Conservation (phyloP, 2,113 vertebrate species). For the Scortum barcoo region DNA sequence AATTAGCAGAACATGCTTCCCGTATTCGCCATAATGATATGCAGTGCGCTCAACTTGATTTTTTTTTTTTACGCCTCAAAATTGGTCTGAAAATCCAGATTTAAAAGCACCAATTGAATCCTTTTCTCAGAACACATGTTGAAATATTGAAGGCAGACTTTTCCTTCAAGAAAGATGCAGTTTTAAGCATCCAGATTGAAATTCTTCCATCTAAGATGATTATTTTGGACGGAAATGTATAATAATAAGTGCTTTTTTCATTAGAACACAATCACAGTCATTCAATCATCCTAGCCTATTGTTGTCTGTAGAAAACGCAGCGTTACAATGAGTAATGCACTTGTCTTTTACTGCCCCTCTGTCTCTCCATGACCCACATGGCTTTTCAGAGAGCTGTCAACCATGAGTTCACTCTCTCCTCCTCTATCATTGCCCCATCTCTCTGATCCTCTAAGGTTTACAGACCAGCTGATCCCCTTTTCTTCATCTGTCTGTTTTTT, state of each 20-base stretch:
- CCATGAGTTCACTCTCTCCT: slow-evolving; percentile 48
- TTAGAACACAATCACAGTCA: slow-evolving; percentile 3
- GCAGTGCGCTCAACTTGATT: not conserved
- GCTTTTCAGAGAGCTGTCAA: slow-evolving; percentile 59
- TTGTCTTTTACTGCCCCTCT: slow-evolving; percentile 22
- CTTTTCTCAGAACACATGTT: not conserved
- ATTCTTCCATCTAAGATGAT: not conserved
- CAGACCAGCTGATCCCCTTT: slow-evolving; percentile 69
- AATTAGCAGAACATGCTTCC: slow-evolving; percentile 51
- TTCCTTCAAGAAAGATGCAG: not conserved
- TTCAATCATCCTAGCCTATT: slow-evolving; percentile 1
- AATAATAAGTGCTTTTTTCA: slow-evolving; percentile 6
- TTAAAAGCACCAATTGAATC: not conserved
- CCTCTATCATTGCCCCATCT: slow-evolving; percentile 39
- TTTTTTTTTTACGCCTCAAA: not conserved
- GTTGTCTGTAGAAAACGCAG: not conserved
- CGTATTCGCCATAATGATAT: slow-evolving; percentile 24
- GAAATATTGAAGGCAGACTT: not conserved
- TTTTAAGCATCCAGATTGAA: not conserved
- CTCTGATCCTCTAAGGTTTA: slow-evolving; percentile 45
- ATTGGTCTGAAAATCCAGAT: slow-evolving; percentile 1
- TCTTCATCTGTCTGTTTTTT: slow-evolving; percentile 49
- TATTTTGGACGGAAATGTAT: not conserved
- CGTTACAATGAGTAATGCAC: slow-evolving; percentile 8
- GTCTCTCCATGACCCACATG: slow-evolving; percentile 47